These are phyloP conservation scores for Eueremaeus valkanovi DNA, from an alignment of 2,888 invertebrate species.

Conservation along the genomic window DNA sequence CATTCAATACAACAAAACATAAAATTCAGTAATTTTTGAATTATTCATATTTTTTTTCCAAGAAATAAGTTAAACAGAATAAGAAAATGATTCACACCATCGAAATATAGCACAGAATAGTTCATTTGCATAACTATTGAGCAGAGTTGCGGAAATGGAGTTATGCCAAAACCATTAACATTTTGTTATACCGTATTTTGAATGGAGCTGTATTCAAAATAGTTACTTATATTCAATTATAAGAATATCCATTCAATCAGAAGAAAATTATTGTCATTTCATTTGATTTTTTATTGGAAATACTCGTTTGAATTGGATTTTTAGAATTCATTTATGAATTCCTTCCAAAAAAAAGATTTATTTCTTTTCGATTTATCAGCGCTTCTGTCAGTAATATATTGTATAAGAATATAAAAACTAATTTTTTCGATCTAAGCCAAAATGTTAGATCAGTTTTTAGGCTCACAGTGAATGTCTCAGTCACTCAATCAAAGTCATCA, in stretches of 20 bases:
- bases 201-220: too few species aligned
- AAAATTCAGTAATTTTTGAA: too few species aligned
- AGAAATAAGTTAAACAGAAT: too few species aligned
- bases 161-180: too few species aligned
- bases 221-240: too few species aligned
- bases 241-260: not conserved
- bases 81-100: not conserved
- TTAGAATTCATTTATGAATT: too few species aligned
- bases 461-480: not conserved
- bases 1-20: not conserved
- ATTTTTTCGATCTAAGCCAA: not conserved
- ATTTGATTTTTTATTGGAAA: not conserved
- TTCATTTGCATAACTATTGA: constrained; percentile 1
- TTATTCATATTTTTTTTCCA: too few species aligned
- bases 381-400: not conserved
- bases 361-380: not conserved
- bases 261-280: not conserved
- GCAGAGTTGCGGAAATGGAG: too few species aligned
- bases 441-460: not conserved
- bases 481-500: constrained; percentile 31
- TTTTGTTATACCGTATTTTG: too few species aligned
- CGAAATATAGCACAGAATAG: not conserved
- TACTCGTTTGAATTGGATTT: too few species aligned
- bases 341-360: not conserved
- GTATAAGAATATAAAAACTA: not conserved